Conservation (phyloP, 2,888 invertebrate species). For the Thecocarcelia acutangulata region DNA sequence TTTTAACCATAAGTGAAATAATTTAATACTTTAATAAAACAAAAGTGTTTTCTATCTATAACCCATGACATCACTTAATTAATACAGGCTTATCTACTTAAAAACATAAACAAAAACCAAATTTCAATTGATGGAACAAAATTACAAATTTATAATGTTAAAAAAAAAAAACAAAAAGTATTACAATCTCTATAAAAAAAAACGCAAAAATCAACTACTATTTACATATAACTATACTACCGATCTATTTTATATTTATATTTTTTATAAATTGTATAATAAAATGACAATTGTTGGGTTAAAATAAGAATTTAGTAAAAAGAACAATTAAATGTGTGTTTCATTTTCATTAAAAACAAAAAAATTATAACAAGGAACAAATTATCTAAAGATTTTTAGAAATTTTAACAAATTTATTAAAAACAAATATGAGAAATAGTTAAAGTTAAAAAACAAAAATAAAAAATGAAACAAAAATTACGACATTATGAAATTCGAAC, state of each 20-base stretch:
- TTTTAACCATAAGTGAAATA: conserved; percentile 18
- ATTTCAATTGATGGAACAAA: conserved; percentile 40
- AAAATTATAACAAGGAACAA: conserved; percentile 4
- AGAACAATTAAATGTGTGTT: conserved; percentile 51
- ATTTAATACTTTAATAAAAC: no score
- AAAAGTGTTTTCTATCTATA: neutral
- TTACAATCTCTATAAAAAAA: conserved; percentile 19
- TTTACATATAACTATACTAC: conserved; percentile 64
- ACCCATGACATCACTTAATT: conserved; percentile 11
- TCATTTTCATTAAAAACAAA: conserved; percentile 45
- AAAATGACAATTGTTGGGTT: conserved; percentile 50
- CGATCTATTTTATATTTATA: conserved; percentile 66
- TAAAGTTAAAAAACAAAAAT: conserved; percentile 50
- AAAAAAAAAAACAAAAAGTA: conserved; percentile 31
- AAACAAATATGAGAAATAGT: conserved; percentile 31
- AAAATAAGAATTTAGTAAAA: conserved; percentile 11
- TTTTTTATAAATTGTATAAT: conserved; percentile 62
- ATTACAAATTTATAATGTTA: conserved; percentile 47
- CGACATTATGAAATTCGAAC: conserved; percentile 12
- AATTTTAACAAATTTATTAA: conserved; percentile 35
- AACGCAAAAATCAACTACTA: conserved; percentile 38
- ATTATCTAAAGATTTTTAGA: conserved; percentile 44
- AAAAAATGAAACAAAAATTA: neutral
- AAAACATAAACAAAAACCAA: conserved; percentile 21
- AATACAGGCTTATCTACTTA: conserved; percentile 49